phyloP scores from a whole-genome alignment of 2,797 vertebrate genomes.

The Sebastes oblongus region DNA sequence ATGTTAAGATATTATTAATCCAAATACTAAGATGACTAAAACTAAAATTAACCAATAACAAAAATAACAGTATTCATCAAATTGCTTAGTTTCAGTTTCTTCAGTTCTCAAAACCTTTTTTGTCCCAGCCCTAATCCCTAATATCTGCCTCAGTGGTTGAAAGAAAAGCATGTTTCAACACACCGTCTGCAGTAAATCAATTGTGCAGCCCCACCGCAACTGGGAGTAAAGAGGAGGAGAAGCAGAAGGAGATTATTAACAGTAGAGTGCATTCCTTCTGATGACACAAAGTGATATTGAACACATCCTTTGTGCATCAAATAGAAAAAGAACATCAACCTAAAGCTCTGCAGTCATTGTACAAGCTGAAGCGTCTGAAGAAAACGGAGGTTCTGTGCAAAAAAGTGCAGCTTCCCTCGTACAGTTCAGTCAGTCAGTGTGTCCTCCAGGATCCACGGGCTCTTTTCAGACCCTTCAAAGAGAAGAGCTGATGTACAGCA shows the following conservation, averaged over 20 bases:
- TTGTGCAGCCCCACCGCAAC: background rate
- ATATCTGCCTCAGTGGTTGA: background rate
- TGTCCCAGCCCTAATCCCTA: background rate
- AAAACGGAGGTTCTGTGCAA: slow-evolving; percentile 72
- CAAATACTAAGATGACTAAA: background rate
- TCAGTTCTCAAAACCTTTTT: background rate
- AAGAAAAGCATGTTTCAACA: background rate
- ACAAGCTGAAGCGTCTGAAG: slow-evolving; percentile 30
- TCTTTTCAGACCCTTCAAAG: background rate
- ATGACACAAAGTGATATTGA: slow-evolving; percentile 38
- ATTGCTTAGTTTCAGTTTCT: background rate
- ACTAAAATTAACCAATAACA: background rate
- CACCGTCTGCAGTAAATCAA: background rate
- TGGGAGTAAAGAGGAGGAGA: background rate
- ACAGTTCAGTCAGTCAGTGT: slow-evolving; percentile 1
- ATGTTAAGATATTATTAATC: background rate
- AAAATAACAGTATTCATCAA: background rate
- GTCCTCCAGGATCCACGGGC: slow-evolving; percentile 17
- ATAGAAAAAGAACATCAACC: slow-evolving; percentile 14
- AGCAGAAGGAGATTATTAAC: background rate
- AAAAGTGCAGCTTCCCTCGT: slow-evolving; percentile 68
- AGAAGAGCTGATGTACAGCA: background rate
- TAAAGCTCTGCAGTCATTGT: slow-evolving; percentile 34
- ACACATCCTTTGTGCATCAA: slow-evolving; percentile 49
- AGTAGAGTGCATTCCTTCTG: slow-evolving; percentile 48